Percentiles rank a stretch among this genome's conserved stretches.
These are phyloP conservation scores for Ceyx cyanopectus DNA, from an alignment of 2,113 vertebrate species.

Conservation along the genomic window DNA sequence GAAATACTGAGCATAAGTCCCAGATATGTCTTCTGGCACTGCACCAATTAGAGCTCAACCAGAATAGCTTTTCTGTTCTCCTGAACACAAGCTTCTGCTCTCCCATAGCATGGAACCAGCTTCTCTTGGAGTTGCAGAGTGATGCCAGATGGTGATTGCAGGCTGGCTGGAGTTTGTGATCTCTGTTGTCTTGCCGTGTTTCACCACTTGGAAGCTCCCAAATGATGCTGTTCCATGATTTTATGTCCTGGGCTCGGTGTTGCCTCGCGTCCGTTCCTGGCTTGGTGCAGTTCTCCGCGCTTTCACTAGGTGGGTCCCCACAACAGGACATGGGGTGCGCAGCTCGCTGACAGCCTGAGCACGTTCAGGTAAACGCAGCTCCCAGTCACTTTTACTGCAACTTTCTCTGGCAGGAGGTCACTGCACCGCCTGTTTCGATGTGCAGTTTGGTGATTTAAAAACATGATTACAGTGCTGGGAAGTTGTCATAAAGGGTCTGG, in stretches of 20 bases:
- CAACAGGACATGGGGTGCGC: conserved; percentile 9
- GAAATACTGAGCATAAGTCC: background rate
- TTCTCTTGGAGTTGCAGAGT: conserved; percentile 19
- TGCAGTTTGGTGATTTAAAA: background rate
- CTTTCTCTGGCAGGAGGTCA: background rate
- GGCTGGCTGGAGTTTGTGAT: background rate
- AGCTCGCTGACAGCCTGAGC: background rate
- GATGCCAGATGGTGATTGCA: conserved; percentile 23
- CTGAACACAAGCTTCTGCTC: conserved; percentile 22
- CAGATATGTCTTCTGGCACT: conserved; percentile 1
- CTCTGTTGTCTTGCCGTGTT: conserved; percentile 15
- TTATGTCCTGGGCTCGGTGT: background rate
- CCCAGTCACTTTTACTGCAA: background rate
- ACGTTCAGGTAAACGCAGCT: background rate
- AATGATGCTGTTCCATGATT: conserved; percentile 17
- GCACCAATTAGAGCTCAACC: background rate
- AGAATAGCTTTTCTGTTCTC: background rate
- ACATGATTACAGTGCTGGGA: background rate
- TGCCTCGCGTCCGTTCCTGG: background rate
- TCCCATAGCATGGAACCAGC: background rate
- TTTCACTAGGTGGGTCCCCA: conserved; percentile 70
- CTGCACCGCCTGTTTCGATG: background rate
- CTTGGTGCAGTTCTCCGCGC: conserved; percentile 30
- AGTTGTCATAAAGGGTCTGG: background rate
- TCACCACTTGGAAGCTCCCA: conserved; percentile 24